A percentile compares a stretch with the other conserved stretches of the same genome.
Conservation (phyloP, 2,888 invertebrate genomes). For the Automeris io region DNA sequence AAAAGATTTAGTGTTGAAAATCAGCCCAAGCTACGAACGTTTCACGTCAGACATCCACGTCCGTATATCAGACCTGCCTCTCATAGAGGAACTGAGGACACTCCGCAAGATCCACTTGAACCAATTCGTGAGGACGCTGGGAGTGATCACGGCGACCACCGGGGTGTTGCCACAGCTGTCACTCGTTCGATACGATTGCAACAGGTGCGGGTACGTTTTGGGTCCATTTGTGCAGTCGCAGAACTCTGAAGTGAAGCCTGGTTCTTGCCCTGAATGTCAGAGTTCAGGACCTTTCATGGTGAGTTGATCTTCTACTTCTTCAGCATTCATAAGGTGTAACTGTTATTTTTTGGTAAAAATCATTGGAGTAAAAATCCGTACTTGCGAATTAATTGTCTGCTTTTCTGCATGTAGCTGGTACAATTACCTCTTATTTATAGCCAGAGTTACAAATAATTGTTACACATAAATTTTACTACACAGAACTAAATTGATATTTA, state of each 20-base stretch:
- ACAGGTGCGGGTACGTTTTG: constrained; percentile 94
- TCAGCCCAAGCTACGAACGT: constrained; percentile 97
- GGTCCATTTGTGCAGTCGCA: constrained; percentile 98
- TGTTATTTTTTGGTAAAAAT: too few species aligned
- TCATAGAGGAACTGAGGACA: constrained; percentile 96
- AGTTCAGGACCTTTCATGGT: constrained; percentile 95
- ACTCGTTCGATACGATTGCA: constrained; percentile 97
- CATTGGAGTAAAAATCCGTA: too few species aligned
- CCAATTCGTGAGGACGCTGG: constrained; percentile 90
- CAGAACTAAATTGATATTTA: too few species aligned
- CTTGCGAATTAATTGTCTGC: too few species aligned
- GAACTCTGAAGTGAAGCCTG: constrained; percentile 95
- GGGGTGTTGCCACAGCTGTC: constrained; percentile 97
- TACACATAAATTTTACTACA: too few species aligned
- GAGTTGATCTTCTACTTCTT: too few species aligned
- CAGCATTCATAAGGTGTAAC: background rate
- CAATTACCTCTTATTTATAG: too few species aligned
- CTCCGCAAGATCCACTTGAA: constrained; percentile 94
- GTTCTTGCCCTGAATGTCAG: constrained; percentile 98
- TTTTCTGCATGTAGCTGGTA: too few species aligned
- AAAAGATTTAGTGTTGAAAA: constrained; percentile 93
- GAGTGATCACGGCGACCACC: constrained; percentile 97
- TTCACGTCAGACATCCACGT: constrained; percentile 97
- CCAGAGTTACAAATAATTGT: too few species aligned
- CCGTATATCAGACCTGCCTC: constrained; percentile 94